phyloP scores from a whole-genome alignment of 2,888 invertebrate species.

The Yponomeuta cagnagella region DNA sequence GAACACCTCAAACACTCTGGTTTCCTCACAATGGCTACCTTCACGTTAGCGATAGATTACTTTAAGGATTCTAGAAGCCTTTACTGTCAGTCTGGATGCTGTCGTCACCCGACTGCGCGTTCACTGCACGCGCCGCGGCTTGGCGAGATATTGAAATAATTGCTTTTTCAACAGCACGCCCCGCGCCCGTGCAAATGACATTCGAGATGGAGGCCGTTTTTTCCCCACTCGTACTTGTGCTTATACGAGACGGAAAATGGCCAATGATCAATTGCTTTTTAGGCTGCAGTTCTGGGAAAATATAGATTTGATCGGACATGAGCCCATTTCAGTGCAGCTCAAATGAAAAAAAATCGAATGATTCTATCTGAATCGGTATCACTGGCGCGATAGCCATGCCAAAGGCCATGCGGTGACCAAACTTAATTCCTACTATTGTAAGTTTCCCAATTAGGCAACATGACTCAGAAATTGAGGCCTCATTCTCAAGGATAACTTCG shows the following conservation, averaged over 20 bases:
- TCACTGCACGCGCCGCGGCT: not conserved
- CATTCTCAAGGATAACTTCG: too few species aligned
- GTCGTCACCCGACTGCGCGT: not conserved
- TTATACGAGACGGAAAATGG: slow-evolving; percentile 60
- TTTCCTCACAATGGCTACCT: too few species aligned
- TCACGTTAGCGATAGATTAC: not conserved
- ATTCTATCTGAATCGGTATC: too few species aligned
- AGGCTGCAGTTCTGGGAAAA: slow-evolving; percentile 14
- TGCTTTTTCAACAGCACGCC: slow-evolving; percentile 72
- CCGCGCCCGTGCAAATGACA: slow-evolving; percentile 72
- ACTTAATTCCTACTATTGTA: too few species aligned
- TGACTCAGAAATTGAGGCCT: too few species aligned
- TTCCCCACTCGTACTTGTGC: slow-evolving; percentile 38
- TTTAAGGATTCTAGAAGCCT: not conserved
- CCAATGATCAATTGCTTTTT: slow-evolving; percentile 63
- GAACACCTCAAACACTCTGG: too few species aligned
- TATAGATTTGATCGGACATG: not conserved
- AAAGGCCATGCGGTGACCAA: too few species aligned
- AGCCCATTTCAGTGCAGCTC: too few species aligned
- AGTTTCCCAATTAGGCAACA: too few species aligned
- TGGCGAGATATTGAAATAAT: slow-evolving; percentile 70
- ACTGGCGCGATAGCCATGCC: too few species aligned
- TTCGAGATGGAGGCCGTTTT: slow-evolving; percentile 75
- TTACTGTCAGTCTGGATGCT: not conserved
- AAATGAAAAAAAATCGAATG: too few species aligned